Conservation (phyloP, 1,140 invertebrate species). For the Panulirus ornatus region DNA sequence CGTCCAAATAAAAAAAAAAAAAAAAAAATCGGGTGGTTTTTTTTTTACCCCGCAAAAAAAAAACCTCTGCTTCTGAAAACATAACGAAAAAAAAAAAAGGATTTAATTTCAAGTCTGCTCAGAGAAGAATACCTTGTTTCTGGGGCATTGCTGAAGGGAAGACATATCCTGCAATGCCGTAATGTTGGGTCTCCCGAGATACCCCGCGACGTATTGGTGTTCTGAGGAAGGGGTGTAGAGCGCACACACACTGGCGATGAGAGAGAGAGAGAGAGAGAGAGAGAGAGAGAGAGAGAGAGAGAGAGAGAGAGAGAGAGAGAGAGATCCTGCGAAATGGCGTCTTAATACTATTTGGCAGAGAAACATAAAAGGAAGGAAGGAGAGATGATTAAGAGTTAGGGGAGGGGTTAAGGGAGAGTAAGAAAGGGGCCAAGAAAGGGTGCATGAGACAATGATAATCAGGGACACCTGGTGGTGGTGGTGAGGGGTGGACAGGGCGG, state of each 20-base stretch:
- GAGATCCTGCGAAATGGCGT: neutral
- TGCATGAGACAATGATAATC: neutral
- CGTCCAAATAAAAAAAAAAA: too few relatives aligned
- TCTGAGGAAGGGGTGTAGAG: neutral
- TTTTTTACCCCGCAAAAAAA: too few relatives aligned
- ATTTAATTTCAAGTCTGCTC: too few relatives aligned
- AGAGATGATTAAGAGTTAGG: neutral
- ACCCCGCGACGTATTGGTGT: too few relatives aligned
- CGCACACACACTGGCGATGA: neutral
- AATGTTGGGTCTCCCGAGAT: too few relatives aligned
- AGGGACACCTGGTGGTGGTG: neutral
- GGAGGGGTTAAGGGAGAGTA: neutral
- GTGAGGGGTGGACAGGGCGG: neutral
- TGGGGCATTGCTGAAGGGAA: too few relatives aligned
- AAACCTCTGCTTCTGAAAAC: too few relatives aligned
- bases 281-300: neutral
- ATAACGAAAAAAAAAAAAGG: too few relatives aligned
- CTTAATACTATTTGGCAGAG: neutral
- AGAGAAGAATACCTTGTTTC: too few relatives aligned
- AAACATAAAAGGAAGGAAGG: neutral
- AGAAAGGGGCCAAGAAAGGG: conserved; percentile 2
- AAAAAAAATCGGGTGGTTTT: too few relatives aligned
- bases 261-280: neutral
- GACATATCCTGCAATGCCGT: too few relatives aligned
- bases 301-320: neutral